Evolutionary conservation across 2,888 invertebrate species (phyloP), one percentile per base, ranked within the genome.

Genomic region (Dryocosmus kuriphilus): DNA sequence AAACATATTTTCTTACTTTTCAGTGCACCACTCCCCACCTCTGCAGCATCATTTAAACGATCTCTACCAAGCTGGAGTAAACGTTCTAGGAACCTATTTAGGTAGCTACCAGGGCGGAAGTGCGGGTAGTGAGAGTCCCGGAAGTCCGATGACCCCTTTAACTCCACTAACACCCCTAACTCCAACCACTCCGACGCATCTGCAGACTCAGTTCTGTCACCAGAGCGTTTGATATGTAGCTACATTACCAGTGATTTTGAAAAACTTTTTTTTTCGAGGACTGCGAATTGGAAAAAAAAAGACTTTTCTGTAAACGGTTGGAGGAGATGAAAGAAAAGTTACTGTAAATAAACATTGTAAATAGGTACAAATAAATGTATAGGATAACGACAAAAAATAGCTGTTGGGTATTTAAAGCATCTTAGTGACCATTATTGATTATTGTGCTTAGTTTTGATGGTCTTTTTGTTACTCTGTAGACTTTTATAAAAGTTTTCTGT

Each of bases 1-100:
- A 55, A 22, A 22, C 2, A 51, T 7, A 41, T 11, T 57, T 9
- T 35, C 22, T 65, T 24, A 32, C 77, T 71, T 79, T 77, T 8
- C 83, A 89, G 89, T 89, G 86, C 89, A 89, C 76, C 89, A 89
- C 67, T 89, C 89, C 19, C 87, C 89, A 1, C 88, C 89, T 57
- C 78, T 89, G 79, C 89, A 89, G 61, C 89, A 89, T 76, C 89
- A 89, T 74, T 87, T 88, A 32, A 83, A 83, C 41, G 89, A 89
- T 16, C 78, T 89, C 46, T 89, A 89, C 65, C 24, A 85, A 2
- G 81, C 84, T 27, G 87, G 86, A 14, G 85, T 89, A n/a, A 89
- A 83, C 82, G 85, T 89, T 79, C 86, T 89, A 22, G 88, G 89
- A 55, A 85, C 87, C 75, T 89, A 89, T 76, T 82, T 89, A 76